Evolutionary conservation across 2,797 vertebrate species (phyloP), one percentile per base, ranked within the genome.

Genomic region (Buphagus erythrorhynchus): DNA sequence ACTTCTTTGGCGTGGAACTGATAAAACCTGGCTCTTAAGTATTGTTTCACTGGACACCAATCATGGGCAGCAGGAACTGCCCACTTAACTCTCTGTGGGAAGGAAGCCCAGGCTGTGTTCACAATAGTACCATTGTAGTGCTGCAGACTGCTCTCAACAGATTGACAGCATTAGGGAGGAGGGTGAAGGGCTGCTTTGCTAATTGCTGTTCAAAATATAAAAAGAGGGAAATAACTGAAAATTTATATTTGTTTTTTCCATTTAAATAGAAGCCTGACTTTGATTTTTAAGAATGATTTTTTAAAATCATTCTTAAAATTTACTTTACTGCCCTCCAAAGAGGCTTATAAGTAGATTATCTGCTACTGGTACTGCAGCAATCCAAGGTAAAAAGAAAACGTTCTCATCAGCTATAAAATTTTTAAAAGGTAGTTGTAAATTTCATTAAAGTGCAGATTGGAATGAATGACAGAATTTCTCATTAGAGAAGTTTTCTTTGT

Each of bases 1-100:
- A 97, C 97, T 98, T 98, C 97, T 98, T 98, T 98, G 98, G 97
- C 94, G 96, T 98, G 98, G 98, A 99, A 98, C 98, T 98, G 98
- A 99, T 99, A 99, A 99, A 99, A 99, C 98, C 99, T 99, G 98
- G 98, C 98, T 99, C 98, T 98, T 98, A 98, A 98, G 98, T 99
- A 99, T 99, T 99, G 99, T 99, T 99, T 98, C 97, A 94, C 96
- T 98, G 98, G 98, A 98, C 98, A 98, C 98, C 97, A 98, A 98
- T 98, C 97, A 98, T 86, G 96, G 97, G 97, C 98, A 98, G 98
- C 98, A 98, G 98, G 97, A 98, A 98, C 98, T 98, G 98, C 98
- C 98, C 98, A 98, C 97, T 98, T 98, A 98, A 98, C 98, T 98
- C 98, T 97, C 98, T 98, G 98, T 98, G 98, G 98, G 98, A 98